Evolutionary conservation across 2,888 invertebrate genomes (phyloP).

Genomic region (Philereme vetulata): DNA sequence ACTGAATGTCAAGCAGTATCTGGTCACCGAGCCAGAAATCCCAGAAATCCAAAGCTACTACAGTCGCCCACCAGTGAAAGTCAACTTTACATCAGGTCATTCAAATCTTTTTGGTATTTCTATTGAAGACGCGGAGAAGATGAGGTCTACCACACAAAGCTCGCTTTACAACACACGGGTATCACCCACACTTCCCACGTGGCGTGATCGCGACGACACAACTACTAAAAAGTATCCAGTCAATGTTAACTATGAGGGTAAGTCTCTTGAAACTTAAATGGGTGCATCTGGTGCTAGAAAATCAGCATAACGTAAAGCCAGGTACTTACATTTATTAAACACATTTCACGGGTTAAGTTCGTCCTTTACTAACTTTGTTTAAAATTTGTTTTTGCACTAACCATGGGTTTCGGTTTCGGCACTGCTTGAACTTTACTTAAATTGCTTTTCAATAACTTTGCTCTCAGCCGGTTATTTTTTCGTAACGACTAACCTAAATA

Average conservation of each 20-base stretch:
- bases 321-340: conserved; percentile 3
- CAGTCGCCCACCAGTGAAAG: conserved; percentile 44
- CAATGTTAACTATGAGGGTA: conserved; percentile 71
- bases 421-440: no score
- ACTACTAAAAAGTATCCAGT: conserved; percentile 75
- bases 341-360: conserved; percentile 3
- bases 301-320: conserved; percentile 14
- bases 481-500: no score
- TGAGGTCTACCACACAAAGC: conserved; percentile 77
- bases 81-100: conserved; percentile 84
- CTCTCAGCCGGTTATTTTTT: no score
- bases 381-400: no score
- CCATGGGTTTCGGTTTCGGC: no score
- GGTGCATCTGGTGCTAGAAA: conserved; percentile 48
- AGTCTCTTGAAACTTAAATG: conserved; percentile 42
- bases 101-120: conserved; percentile 86
- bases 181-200: conserved; percentile 86
- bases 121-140: conserved; percentile 84
- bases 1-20: conserved; percentile 37
- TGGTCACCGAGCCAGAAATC: conserved; percentile 41
- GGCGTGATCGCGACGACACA: conserved; percentile 69
- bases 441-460: no score
- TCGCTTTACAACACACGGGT: conserved; percentile 81
- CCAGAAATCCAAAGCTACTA: conserved; percentile 56
- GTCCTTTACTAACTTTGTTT: background rate